phyloP scores from a whole-genome alignment of 1,140 invertebrate genomes.

The Heliconius eleuchia region DNA sequence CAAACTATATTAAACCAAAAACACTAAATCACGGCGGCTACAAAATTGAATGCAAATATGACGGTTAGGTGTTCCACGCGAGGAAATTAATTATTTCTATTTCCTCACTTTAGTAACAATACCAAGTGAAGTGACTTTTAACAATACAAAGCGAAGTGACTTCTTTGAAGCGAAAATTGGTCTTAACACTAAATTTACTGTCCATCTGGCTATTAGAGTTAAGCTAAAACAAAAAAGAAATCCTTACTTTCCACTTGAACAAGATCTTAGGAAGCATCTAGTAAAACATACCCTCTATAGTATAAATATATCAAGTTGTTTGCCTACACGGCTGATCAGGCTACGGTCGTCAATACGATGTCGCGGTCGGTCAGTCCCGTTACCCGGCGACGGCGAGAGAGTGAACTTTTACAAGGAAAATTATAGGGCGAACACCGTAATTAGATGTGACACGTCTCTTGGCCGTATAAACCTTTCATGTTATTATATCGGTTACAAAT shows the following conservation, averaged over 20 bases:
- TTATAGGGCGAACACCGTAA: not conserved
- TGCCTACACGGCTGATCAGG: slow-evolving; percentile 23
- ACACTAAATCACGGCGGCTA: too few species aligned
- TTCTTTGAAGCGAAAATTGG: too few species aligned
- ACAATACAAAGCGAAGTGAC: too few species aligned
- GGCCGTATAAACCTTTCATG: not conserved
- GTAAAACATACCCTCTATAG: not conserved
- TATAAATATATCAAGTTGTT: not conserved
- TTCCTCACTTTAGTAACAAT: too few species aligned
- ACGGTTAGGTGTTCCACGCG: too few species aligned
- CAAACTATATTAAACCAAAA: too few species aligned
- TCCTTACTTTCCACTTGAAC: not conserved
- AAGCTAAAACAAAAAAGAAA: not conserved
- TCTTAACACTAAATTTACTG: too few species aligned
- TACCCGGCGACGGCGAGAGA: slow-evolving; percentile 37
- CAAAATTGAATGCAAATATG: too few species aligned
- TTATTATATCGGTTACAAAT: not conserved
- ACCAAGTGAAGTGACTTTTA: too few species aligned
- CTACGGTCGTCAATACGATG: slow-evolving; percentile 45
- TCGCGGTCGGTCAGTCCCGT: slow-evolving; percentile 42
- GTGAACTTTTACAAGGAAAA: slow-evolving; percentile 31
- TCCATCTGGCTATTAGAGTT: too few species aligned
- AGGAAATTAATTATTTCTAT: too few species aligned
- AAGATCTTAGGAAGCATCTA: not conserved
- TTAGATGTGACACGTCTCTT: not conserved